Percentiles rank a stretch among this genome's conserved stretches.
Evolutionary conservation across 2,888 invertebrate species (phyloP).

Genomic region (Lordiphosa andalusiaca): DNA sequence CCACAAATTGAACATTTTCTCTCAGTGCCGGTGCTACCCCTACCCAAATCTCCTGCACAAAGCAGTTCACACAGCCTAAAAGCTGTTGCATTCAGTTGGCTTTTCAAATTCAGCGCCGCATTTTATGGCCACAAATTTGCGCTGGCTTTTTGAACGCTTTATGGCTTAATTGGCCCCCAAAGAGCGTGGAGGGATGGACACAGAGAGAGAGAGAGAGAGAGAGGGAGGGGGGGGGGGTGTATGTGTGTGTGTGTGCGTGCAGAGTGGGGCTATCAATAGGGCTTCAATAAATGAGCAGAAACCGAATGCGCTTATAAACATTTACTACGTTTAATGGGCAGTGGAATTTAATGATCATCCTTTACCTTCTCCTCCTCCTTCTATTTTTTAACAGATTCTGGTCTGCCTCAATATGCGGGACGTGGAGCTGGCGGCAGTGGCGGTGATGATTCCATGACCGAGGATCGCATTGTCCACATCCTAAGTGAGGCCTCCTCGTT

Average conservation of each 20-base stretch:
- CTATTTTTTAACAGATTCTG: slow-evolving; percentile 83
- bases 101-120: slow-evolving; percentile 56
- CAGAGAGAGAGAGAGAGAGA: too few relatives aligned
- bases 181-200: neutral
- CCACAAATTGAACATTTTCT: too few relatives aligned
- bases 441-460: slow-evolving; percentile 89
- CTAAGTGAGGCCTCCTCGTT: slow-evolving; percentile 95
- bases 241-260: neutral
- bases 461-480: slow-evolving; percentile 96
- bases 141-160: slow-evolving; percentile 73
- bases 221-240: neutral
- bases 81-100: slow-evolving; percentile 31
- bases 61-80: neutral
- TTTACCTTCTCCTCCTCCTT: slow-evolving; percentile 3
- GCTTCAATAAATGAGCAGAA: slow-evolving; percentile 53
- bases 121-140: slow-evolving; percentile 70
- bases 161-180: slow-evolving; percentile 62
- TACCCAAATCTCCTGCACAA: too few relatives aligned
- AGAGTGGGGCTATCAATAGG: slow-evolving; percentile 39
- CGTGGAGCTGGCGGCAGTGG: slow-evolving; percentile 87
- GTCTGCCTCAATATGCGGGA: slow-evolving; percentile 89
- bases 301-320: slow-evolving; percentile 42
- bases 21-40: too few relatives aligned
- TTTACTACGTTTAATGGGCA: slow-evolving; percentile 77
- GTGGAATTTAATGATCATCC: slow-evolving; percentile 67